Conservation (phyloP, 2,888 invertebrate genomes). For the Megamerina dolium region DNA sequence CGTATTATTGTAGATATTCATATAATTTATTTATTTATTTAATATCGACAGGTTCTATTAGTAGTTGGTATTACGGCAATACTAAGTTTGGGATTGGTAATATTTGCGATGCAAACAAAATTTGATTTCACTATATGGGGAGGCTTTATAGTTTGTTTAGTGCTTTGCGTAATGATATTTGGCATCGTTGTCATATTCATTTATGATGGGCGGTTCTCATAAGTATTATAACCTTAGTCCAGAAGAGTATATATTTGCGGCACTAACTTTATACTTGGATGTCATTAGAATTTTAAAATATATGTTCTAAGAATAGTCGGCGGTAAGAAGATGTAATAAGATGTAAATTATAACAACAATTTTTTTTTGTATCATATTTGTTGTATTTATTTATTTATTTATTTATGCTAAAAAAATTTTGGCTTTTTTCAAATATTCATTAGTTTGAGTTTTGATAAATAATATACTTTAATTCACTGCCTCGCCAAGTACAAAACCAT, state of each 20-base stretch:
- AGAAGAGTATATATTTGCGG: conserved; percentile 91
- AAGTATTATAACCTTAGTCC: conserved; percentile 83
- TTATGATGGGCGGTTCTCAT: conserved; percentile 85
- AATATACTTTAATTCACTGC: no score
- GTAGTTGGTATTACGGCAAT: conserved; percentile 82
- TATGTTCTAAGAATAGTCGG: no score
- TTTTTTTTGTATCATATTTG: no score
- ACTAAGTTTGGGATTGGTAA: conserved; percentile 74
- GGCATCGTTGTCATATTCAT: conserved; percentile 65
- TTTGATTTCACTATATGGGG: conserved; percentile 77
- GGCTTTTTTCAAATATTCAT: no score
- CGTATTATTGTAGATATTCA: no score
- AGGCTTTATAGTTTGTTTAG: conserved; percentile 66
- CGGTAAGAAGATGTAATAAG: no score
- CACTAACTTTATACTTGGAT: conserved; percentile 82
- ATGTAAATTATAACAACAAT: no score
- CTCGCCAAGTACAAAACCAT: no score
- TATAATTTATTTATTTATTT: no score
- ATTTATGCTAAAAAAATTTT: no score
- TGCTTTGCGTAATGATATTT: conserved; percentile 70
- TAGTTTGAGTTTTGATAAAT: no score
- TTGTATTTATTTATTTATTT: no score
- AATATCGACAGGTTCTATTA: conserved; percentile 68
- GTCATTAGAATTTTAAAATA: conserved; percentile 87
- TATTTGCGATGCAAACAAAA: conserved; percentile 91